Evolutionary conservation across 1,140 invertebrate species (phyloP).

Genomic region (Pygmarrhopalites habei): DNA sequence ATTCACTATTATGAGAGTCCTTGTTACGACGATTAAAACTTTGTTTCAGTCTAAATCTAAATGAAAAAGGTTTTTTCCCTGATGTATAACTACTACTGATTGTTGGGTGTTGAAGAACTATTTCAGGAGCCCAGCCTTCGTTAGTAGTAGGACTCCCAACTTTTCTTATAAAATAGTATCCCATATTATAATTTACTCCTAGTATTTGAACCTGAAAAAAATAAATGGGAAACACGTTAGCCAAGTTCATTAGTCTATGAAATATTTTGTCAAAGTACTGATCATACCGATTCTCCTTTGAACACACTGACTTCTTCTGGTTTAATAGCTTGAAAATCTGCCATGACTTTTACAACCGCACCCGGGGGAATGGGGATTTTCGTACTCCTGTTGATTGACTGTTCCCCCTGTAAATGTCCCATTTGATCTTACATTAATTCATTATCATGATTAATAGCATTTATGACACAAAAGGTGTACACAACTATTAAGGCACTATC

Average conservation of each 20-base stretch:
- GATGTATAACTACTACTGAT: not conserved
- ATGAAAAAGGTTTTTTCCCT: conserved; percentile 53
- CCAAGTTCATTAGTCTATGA: no score
- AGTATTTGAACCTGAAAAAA: no score
- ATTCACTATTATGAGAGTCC: conserved; percentile 14
- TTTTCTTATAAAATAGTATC: conserved; percentile 44
- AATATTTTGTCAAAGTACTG: no score
- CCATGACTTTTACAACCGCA: conserved; percentile 43
- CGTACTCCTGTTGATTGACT: not conserved
- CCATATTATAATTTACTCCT: conserved; percentile 27
- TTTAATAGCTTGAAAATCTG: conserved; percentile 46
- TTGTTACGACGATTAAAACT: conserved; percentile 34
- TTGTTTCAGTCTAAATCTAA: conserved; percentile 48
- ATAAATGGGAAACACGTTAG: no score
- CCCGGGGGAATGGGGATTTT: conserved; percentile 33
- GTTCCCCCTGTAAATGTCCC: no score
- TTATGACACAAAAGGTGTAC: no score
- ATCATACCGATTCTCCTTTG: conserved; percentile 47
- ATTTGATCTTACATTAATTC: no score
- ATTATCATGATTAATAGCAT: no score
- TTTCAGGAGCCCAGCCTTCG: conserved; percentile 57
- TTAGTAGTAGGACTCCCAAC: conserved; percentile 36
- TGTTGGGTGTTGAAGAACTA: conserved; percentile 47
- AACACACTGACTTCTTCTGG: conserved; percentile 48
- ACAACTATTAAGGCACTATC: no score